Conservation (phyloP, 2,797 vertebrate species). For the Tolypeutes matacus region DNA sequence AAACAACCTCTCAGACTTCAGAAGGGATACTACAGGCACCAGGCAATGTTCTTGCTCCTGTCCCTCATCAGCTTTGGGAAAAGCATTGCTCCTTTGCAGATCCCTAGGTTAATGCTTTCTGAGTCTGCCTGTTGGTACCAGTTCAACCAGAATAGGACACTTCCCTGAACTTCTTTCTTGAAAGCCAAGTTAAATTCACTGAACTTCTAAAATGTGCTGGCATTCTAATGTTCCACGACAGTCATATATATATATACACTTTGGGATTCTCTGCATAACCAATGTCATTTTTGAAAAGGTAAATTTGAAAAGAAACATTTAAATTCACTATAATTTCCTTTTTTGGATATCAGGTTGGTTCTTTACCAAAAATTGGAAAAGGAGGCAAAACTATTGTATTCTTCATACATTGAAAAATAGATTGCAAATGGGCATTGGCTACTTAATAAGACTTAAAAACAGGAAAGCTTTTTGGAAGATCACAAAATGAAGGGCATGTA, state of each 20-base stretch:
- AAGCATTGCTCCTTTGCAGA: neutral
- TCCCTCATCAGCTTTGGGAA: neutral
- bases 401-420: conserved; percentile 39
- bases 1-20: neutral
- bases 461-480: conserved; percentile 6
- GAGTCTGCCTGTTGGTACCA: neutral
- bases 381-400: conserved; percentile 24
- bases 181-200: neutral
- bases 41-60: neutral
- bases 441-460: conserved; percentile 62
- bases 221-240: neutral
- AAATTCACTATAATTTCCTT: neutral
- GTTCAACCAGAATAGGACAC: neutral
- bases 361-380: conserved; percentile 29
- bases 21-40: neutral
- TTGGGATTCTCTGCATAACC: conserved; percentile 17
- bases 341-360: conserved; percentile 34
- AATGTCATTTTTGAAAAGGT: conserved; percentile 50
- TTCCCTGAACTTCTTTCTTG: neutral
- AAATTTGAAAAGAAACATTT: conserved; percentile 51
- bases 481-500: conserved; percentile 8
- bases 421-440: neutral
- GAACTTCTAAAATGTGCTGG: neutral
- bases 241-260: neutral
- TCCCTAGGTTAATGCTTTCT: neutral